Conservation (phyloP, 2,888 invertebrate species). For the Polydesmus complanatus region DNA sequence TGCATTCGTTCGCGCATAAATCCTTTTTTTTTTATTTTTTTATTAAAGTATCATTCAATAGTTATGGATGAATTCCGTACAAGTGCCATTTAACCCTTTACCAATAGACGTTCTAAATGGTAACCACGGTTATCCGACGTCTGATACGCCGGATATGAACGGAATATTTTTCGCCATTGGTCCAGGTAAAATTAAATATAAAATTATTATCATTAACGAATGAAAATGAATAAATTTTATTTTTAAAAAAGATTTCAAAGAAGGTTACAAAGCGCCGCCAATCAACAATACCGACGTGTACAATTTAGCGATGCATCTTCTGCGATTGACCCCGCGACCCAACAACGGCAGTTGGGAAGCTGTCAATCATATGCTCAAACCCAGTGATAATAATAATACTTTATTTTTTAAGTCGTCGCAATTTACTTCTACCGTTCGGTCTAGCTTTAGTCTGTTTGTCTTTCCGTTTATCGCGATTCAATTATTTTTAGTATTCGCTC, state of each 20-base stretch:
- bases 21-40: not conserved
- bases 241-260: not conserved
- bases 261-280: not conserved
- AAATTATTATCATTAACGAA: too few species aligned
- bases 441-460: not conserved
- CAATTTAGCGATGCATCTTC: not conserved
- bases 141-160: not conserved
- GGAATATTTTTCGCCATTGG: not conserved
- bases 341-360: not conserved
- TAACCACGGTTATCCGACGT: not conserved
- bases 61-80: not conserved
- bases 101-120: not conserved
- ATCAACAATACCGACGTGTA: not conserved
- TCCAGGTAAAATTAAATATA: not conserved
- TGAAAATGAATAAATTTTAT: too few species aligned
- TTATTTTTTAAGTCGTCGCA: not conserved
- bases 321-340: not conserved
- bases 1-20: too few species aligned
- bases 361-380: not conserved
- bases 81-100: not conserved
- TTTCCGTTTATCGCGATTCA: not conserved
- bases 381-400: not conserved
- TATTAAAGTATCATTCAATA: too few species aligned
- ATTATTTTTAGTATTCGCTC: too few species aligned
- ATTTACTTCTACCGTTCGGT: not conserved